Percentiles rank a stretch among this genome's conserved stretches.
These are phyloP conservation scores for Cerastis rubricosa DNA, from an alignment of 2,888 invertebrate genomes.

Conservation along the genomic window DNA sequence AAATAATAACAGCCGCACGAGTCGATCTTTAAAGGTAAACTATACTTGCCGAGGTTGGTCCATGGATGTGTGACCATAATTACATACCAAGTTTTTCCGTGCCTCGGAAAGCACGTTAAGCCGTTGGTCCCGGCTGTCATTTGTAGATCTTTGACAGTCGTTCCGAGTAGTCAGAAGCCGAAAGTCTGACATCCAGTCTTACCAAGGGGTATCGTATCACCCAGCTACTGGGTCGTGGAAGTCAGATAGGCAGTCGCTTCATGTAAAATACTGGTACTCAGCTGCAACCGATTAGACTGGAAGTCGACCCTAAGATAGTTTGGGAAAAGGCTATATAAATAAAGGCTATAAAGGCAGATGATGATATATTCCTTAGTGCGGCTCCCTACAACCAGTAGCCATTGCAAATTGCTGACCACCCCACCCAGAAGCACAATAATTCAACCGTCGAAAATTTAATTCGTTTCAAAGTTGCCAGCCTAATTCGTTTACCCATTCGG, in stretches of 20 bases:
- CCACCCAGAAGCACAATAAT: constrained; percentile 73
- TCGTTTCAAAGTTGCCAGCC: constrained; percentile 88
- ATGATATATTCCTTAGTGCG: constrained; percentile 15
- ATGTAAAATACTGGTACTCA: background rate
- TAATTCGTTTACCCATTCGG: constrained; percentile 90
- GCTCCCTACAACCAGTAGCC: constrained; percentile 61
- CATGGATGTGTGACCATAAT: too few relatives aligned
- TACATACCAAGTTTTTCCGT: too few relatives aligned
- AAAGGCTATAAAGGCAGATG: too few relatives aligned
- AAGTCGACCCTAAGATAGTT: background rate
- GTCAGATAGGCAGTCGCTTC: too few relatives aligned
- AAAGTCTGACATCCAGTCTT: background rate
- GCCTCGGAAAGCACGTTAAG: too few relatives aligned
- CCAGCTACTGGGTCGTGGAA: background rate
- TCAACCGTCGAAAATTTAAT: constrained; percentile 88
- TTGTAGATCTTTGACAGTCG: background rate
- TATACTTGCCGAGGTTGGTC: too few relatives aligned
- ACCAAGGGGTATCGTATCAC: background rate
- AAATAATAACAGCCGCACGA: too few relatives aligned
- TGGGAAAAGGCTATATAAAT: background rate
- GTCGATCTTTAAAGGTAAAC: too few relatives aligned
- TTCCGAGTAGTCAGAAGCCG: too few relatives aligned
- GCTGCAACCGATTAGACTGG: background rate
- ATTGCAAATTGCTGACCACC: constrained; percentile 46
- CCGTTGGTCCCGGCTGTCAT: background rate